Percentiles rank a stretch among this genome's conserved stretches.
Evolutionary conservation across 2,113 vertebrate species (phyloP).

Genomic region (Dipodomys ordii): DNA sequence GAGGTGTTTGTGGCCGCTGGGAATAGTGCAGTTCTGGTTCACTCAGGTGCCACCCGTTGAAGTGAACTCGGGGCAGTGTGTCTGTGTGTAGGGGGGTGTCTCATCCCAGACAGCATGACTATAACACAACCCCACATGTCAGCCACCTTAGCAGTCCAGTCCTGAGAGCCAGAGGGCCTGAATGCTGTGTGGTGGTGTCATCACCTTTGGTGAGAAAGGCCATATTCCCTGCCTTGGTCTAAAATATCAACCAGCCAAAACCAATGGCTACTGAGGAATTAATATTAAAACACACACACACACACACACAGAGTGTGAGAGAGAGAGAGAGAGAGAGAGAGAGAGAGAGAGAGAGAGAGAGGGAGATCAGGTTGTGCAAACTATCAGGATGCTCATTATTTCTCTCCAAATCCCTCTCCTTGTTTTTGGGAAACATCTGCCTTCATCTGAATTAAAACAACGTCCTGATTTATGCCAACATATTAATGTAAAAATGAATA

Average conservation of each 20-base stretch:
- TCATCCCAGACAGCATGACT: background rate
- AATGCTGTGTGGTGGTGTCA: background rate
- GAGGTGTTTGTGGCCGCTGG: background rate
- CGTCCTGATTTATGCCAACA: background rate
- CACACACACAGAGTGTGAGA: no score
- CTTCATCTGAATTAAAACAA: conserved; percentile 24
- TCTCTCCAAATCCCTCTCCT: background rate
- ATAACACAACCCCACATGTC: background rate
- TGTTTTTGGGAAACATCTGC: background rate
- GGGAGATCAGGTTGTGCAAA: background rate
- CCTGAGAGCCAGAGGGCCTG: background rate
- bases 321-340: no score
- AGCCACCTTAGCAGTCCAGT: background rate
- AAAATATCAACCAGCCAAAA: background rate
- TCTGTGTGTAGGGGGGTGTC: no score
- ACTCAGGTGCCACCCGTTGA: background rate
- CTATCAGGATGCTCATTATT: background rate
- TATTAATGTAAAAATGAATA: background rate
- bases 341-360: no score
- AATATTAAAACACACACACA: no score
- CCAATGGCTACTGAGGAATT: background rate
- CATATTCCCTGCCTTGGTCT: background rate
- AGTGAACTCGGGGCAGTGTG: no score
- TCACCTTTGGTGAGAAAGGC: background rate
- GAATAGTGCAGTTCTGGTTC: background rate